phyloP scores from a whole-genome alignment of 2,797 vertebrate genomes.

The Notolepis coatsorum region DNA sequence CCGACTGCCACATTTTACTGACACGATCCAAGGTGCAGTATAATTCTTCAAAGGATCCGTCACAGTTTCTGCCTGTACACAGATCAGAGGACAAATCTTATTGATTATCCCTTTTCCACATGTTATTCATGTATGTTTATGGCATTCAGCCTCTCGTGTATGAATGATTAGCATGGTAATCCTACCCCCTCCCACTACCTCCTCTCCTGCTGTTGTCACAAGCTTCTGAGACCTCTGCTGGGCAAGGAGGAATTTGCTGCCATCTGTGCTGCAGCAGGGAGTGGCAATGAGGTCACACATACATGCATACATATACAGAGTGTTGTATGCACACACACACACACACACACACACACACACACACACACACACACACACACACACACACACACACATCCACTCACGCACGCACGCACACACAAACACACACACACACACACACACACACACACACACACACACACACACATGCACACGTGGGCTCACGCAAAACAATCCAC shows the following conservation, averaged over 20 bases:
- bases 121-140: constrained; percentile 23
- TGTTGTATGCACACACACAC: not conserved
- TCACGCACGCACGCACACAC: not conserved
- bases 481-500: no score
- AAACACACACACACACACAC: not conserved
- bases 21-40: not conserved
- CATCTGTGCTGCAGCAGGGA: constrained; percentile 72
- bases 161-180: constrained; percentile 50
- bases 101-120: constrained; percentile 26
- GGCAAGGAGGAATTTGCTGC: constrained; percentile 45
- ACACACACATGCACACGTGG: no score
- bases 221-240: constrained; percentile 60
- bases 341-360: not conserved
- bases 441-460: constrained; percentile 8
- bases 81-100: constrained; percentile 8
- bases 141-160: constrained; percentile 20
- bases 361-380: not conserved
- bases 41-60: not conserved
- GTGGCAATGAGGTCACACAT: constrained; percentile 41
- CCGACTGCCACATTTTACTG: no score
- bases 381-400: not conserved
- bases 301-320: not conserved
- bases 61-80: not conserved
- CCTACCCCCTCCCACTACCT: constrained; percentile 46
- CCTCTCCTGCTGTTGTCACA: constrained; percentile 56